phyloP scores from a whole-genome alignment of 37 sponge, comb jelly and placozoan species.

The Geodia barretti region DNA sequence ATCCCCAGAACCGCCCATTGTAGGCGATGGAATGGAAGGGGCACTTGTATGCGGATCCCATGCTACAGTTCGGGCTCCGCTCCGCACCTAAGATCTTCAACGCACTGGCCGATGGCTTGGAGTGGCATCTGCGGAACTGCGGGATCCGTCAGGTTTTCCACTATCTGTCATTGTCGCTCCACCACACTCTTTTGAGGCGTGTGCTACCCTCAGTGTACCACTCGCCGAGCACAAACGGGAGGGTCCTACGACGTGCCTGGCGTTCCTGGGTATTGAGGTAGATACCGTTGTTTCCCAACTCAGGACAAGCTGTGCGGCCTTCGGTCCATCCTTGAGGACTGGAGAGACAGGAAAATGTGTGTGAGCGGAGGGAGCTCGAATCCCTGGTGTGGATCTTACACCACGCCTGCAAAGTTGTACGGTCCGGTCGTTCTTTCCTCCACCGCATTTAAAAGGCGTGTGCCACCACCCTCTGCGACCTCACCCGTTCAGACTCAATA shows the following conservation, averaged over 20 bases:
- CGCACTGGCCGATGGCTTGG: conserved; percentile 35
- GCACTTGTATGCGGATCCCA: conserved; percentile 1
- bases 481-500: neutral
- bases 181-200: conserved; percentile 3
- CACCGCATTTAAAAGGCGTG: no score
- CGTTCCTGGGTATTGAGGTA: conserved; percentile 40
- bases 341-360: conserved; percentile 14
- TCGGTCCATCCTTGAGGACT: neutral
- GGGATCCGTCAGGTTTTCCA: conserved; percentile 25
- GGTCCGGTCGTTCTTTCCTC: neutral
- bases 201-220: conserved; percentile 27
- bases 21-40: conserved; percentile 47
- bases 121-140: neutral
- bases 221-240: conserved; percentile 37
- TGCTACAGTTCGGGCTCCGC: conserved; percentile 42
- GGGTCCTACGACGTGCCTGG: conserved; percentile 27
- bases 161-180: conserved; percentile 21
- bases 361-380: neutral
- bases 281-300: conserved; percentile 4
- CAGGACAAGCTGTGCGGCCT: conserved; percentile 33
- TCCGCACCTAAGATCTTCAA: conserved; percentile 42
- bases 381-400: neutral
- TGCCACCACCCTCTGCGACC: neutral
- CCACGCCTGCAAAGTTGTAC: neutral
- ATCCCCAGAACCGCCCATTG: conserved; percentile 32